These are phyloP conservation scores for Drosophila saltans DNA, from an alignment of 1,140 invertebrate species.

Conservation along the genomic window DNA sequence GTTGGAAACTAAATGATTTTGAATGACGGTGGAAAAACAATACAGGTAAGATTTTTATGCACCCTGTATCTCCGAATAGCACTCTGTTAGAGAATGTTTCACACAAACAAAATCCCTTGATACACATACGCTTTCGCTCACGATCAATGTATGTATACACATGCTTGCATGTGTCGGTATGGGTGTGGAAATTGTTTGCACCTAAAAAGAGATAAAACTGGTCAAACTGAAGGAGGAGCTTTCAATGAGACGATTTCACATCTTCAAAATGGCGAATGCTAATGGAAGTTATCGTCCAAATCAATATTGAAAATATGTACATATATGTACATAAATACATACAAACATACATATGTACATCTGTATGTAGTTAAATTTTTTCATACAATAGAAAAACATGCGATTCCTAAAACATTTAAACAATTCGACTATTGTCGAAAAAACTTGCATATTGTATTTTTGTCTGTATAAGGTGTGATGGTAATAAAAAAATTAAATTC, in stretches of 20 bases:
- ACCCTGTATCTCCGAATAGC: neutral
- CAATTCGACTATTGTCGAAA: too few relatives aligned
- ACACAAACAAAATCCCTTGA: neutral
- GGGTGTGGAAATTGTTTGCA: slow-evolving; percentile 1
- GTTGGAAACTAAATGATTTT: neutral
- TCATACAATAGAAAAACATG: too few relatives aligned
- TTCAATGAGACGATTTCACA: neutral
- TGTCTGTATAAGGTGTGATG: too few relatives aligned
- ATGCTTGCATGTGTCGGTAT: too few relatives aligned
- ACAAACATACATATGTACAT: too few relatives aligned
- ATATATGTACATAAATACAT: too few relatives aligned
- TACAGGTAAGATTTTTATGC: neutral
- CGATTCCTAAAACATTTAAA: too few relatives aligned
- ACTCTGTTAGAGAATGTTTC: neutral
- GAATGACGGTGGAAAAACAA: neutral
- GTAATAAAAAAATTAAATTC: too few relatives aligned
- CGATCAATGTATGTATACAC: neutral
- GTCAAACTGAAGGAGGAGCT: slow-evolving; percentile 22
- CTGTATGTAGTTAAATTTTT: too few relatives aligned
- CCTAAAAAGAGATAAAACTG: slow-evolving; percentile 19
- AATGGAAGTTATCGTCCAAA: neutral
- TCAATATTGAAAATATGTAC: neutral
- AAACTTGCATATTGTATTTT: too few relatives aligned
- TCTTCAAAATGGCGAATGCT: slow-evolving; percentile 16
- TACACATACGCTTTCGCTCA: neutral